Evolutionary conservation across 2,888 invertebrate species (phyloP), one percentile per base, ranked within the genome.

Genomic region (Andrena haemorrhoa): DNA sequence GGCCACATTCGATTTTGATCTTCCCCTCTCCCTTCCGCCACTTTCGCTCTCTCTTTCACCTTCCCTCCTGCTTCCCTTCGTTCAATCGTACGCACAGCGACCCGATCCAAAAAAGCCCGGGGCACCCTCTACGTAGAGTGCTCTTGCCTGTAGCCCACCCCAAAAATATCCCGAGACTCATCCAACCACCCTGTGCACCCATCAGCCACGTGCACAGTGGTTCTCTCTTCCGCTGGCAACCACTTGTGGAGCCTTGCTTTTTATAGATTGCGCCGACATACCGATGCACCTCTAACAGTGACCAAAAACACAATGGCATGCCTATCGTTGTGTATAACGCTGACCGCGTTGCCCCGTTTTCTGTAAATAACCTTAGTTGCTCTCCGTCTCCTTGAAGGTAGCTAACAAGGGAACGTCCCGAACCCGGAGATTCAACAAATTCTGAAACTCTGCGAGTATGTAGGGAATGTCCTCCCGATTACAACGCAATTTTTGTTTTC

Each of bases 101-200:
- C 85, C 83, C 90, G 86, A 89, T 87, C 82, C 85, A 78, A 87
- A 90, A 89, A 90, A 90, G 89, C 90, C 91, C 84, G 86, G 73
- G 91, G 91, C 91, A 91, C 91, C 91, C 88, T 88, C 88, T 84
- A 83, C 85, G 82, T 61, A 68, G 83, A 87, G 85, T 82, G 75
- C 87, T 88, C 87, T 82, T 76, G 88, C 89, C 85, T 88, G 89
- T 88, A 88, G 89, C 89, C 89, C 85, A 88, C 88, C 88, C 88
- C 78, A 83, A 88, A 87, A 88, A 89, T 88, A 88, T 84, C 82
- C 89, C 73, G 71, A 63, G 87, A 85, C 88, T 89, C 87, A 87
- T 88, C 88, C 89, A 88, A 88, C 88, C 88, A 88, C 89, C 88
- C 83, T 81, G 83, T 78, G 71, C 81, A 85, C 82, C 82, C 87